phyloP scores from a whole-genome alignment of 2,888 invertebrate genomes.

The Lysandra bellargus region DNA sequence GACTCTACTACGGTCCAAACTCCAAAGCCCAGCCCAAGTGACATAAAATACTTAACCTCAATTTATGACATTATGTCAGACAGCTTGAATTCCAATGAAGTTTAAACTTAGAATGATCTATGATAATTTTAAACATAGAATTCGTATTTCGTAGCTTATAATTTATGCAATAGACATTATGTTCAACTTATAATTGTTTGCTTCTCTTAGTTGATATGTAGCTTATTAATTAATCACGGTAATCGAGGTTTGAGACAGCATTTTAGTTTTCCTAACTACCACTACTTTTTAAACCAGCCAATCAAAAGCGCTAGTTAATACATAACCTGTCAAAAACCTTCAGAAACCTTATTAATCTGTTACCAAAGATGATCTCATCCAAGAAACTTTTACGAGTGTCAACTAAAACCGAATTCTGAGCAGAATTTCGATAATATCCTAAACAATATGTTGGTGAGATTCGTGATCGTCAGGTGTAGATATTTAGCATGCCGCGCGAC shows the following conservation, averaged over 20 bases:
- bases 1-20: background rate
- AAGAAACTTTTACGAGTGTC: background rate
- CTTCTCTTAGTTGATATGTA: background rate
- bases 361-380: background rate
- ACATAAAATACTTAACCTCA: slow-evolving; percentile 21
- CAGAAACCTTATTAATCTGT: no score
- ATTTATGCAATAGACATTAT: background rate
- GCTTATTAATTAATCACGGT: background rate
- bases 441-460: background rate
- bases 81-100: slow-evolving; percentile 16
- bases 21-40: slow-evolving; percentile 3
- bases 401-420: background rate
- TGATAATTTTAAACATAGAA: slow-evolving; percentile 9
- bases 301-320: background rate
- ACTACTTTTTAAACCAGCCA: no score
- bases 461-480: slow-evolving; percentile 29
- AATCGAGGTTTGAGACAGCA: background rate
- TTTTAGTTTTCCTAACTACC: background rate
- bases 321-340: no score
- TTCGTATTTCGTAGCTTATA: background rate
- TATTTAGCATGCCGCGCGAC: background rate
- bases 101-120: slow-evolving; percentile 17
- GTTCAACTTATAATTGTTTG: background rate
- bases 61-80: slow-evolving; percentile 15
- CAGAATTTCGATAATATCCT: background rate